Percentiles rank a stretch among this genome's conserved stretches.
Conservation (phyloP, 2,888 invertebrate species). For the Pycnomerus fuliginosus region DNA sequence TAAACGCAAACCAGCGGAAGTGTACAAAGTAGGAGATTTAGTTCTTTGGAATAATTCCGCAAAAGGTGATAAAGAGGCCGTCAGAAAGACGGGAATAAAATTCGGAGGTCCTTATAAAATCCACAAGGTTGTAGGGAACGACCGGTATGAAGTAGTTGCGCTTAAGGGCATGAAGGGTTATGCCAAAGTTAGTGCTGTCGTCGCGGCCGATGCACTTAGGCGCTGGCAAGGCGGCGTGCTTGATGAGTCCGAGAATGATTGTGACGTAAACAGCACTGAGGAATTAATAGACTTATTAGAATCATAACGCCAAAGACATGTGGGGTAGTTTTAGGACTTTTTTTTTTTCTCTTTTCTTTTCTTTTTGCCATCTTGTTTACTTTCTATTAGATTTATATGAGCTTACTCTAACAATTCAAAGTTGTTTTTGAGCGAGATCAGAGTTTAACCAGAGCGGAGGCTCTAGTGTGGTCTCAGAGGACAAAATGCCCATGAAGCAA, state of each 20-base stretch:
- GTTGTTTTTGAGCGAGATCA: no score
- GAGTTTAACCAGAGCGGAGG: no score
- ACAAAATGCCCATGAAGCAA: no score
- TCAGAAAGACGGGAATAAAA: constrained; percentile 22
- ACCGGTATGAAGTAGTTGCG: constrained; percentile 25
- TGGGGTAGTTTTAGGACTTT: no score
- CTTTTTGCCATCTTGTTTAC: not conserved
- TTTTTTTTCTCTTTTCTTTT: no score
- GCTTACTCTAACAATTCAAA: no score
- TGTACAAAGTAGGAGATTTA: constrained; percentile 13
- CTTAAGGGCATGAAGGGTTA: constrained; percentile 24
- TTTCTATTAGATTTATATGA: not conserved
- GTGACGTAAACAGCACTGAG: constrained; percentile 6
- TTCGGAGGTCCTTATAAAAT: constrained; percentile 29
- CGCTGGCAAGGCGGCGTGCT: constrained; percentile 6
- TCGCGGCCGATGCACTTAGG: constrained; percentile 13
- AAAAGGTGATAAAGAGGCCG: constrained; percentile 17
- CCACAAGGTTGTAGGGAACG: constrained; percentile 20
- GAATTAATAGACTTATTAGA: constrained; percentile 1
- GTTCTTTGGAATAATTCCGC: constrained; percentile 19
- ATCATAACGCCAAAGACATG: no score
- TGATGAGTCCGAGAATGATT: constrained; percentile 12
- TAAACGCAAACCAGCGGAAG: constrained; percentile 5
- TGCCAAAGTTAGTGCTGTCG: constrained; percentile 12
- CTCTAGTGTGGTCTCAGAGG: no score